A percentile compares a stretch with the other conserved stretches of the same genome.
Evolutionary conservation across 2,888 invertebrate species (phyloP).

Genomic region (Cryptocheilus praepositus): DNA sequence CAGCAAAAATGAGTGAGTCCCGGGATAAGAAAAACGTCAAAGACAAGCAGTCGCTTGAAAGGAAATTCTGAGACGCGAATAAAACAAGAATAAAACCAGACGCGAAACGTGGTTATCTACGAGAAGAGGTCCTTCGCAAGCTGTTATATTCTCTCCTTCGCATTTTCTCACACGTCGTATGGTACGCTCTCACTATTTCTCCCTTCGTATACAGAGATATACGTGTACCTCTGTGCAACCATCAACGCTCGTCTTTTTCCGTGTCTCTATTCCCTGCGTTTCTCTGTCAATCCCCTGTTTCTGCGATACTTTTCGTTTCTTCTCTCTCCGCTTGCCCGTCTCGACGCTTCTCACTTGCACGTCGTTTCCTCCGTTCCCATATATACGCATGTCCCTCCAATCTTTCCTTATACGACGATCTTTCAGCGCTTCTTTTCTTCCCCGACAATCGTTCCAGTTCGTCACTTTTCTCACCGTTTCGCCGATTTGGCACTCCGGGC

Average conservation of each 20-base stretch:
- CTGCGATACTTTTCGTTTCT: not conserved
- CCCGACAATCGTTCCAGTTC: not conserved
- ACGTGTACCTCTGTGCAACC: not conserved
- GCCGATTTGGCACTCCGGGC: constrained; percentile 1
- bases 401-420: not conserved
- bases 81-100: constrained; percentile 12
- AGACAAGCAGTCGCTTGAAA: constrained; percentile 1
- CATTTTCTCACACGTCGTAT: constrained; percentile 10
- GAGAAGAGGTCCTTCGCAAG: constrained; percentile 21
- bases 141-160: constrained; percentile 19
- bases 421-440: not conserved
- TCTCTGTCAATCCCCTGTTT: not conserved
- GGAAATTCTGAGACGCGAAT: constrained; percentile 9
- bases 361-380: not conserved
- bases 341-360: not conserved
- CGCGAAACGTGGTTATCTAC: constrained; percentile 17
- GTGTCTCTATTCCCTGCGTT: not conserved
- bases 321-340: not conserved
- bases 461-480: not conserved
- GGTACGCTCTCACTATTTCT: not conserved
- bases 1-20: not conserved
- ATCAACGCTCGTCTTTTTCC: not conserved
- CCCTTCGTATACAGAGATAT: not conserved
- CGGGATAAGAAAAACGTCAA: not conserved
- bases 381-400: constrained; percentile 1